Percentiles rank a stretch among this genome's conserved stretches.
Evolutionary conservation across 1,140 invertebrate species (phyloP).

Genomic region (Drosophila arizonae): DNA sequence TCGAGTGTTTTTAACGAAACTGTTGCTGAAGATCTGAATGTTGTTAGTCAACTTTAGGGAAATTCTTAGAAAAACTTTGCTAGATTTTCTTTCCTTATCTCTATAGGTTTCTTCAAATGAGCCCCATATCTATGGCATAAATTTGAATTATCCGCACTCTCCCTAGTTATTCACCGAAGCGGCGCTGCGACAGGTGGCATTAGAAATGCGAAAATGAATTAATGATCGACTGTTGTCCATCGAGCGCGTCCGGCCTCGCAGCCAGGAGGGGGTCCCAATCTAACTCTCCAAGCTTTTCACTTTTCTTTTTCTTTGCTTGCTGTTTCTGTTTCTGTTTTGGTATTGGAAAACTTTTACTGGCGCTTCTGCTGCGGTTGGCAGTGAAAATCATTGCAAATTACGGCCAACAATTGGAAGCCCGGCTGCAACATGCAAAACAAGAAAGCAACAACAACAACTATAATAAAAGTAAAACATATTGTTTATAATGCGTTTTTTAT

Average conservation of each 20-base stretch:
- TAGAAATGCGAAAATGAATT: constrained; percentile 56
- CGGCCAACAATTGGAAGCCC: constrained; percentile 60
- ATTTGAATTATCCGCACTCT: constrained; percentile 2
- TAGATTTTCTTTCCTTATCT: too few species aligned
- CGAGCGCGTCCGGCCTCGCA: constrained; percentile 19
- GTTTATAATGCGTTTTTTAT: constrained; percentile 80
- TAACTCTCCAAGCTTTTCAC: constrained; percentile 65
- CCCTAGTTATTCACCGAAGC: constrained; percentile 26
- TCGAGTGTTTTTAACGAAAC: too few species aligned
- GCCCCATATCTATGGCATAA: neutral
- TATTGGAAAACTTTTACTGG: constrained; percentile 76
- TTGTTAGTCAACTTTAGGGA: too few species aligned
- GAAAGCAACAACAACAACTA: constrained; percentile 52
- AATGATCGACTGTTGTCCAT: constrained; percentile 54
- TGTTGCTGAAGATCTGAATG: too few species aligned
- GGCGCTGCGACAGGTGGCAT: constrained; percentile 28
- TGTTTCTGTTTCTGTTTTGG: constrained; percentile 36
- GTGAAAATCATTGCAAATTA: constrained; percentile 73
- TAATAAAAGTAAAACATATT: constrained; percentile 66
- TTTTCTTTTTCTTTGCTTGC: constrained; percentile 73
- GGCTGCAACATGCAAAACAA: constrained; percentile 72
- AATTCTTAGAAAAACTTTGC: too few species aligned
- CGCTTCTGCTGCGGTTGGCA: constrained; percentile 63
- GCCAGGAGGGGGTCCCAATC: constrained; percentile 48
- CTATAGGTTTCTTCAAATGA: too few species aligned